These are phyloP conservation scores for Sterna hirundo DNA, from an alignment of 2,113 vertebrate genomes.

Conservation along the genomic window DNA sequence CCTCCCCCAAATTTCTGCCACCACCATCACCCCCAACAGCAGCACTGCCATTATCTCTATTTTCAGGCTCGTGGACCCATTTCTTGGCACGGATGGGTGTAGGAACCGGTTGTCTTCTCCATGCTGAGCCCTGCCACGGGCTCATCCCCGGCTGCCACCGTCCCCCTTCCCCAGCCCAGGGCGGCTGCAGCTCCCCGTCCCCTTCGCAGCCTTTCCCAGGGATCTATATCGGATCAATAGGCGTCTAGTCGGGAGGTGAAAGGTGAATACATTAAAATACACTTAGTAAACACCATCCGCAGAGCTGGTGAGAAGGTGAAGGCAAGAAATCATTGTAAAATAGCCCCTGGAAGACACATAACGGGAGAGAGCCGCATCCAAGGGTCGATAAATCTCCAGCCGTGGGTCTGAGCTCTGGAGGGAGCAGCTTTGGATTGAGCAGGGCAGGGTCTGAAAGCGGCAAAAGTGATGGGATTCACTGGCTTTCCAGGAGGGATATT, in stretches of 20 bases:
- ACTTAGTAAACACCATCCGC: slow-evolving; percentile 22
- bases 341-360: neutral
- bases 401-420: neutral
- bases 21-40: neutral
- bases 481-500: neutral
- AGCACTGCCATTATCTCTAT: neutral
- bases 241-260: neutral
- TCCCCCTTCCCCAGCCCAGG: neutral
- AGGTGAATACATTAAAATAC: slow-evolving; percentile 48
- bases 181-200: neutral
- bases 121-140: neutral
- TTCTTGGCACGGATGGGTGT: fast-evolving
- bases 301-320: slow-evolving; percentile 1
- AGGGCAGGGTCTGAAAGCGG: neutral
- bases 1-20: neutral
- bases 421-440: neutral
- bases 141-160: neutral
- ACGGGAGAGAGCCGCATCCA: neutral
- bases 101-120: neutral
- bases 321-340: slow-evolving; percentile 30
- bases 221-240: neutral
- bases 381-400: neutral
- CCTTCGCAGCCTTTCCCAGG: neutral
- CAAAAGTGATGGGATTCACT: fast-evolving
- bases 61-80: neutral